phyloP scores from a whole-genome alignment of 2,113 vertebrate genomes.

The Arenaria interpres region DNA sequence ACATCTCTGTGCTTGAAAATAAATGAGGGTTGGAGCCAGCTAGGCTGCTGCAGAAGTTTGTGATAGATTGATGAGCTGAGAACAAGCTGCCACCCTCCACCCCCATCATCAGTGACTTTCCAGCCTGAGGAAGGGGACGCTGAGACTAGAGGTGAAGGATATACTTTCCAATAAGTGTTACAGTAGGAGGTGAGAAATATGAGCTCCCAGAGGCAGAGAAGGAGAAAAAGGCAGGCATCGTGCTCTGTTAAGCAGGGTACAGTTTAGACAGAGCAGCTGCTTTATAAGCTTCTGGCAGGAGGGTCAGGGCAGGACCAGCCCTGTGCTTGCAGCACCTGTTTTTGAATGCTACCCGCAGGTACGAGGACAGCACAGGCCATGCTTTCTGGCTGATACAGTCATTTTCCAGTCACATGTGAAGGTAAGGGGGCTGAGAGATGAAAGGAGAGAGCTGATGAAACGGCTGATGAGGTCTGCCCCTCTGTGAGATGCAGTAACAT shows the following conservation, averaged over 20 bases:
- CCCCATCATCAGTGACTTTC: slow-evolving; percentile 24
- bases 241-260: background rate
- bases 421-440: background rate
- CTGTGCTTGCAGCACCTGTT: slow-evolving; percentile 13
- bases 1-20: slow-evolving; percentile 30
- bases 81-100: slow-evolving; percentile 47
- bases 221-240: background rate
- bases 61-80: slow-evolving; percentile 56
- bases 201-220: background rate
- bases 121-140: background rate
- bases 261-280: slow-evolving; percentile 16
- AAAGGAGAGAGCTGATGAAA: background rate
- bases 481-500: background rate
- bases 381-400: background rate
- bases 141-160: slow-evolving; percentile 31
- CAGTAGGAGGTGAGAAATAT: slow-evolving; percentile 51
- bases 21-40: slow-evolving; percentile 19
- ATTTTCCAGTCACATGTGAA: background rate
- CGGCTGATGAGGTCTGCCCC: background rate
- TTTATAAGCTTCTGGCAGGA: background rate
- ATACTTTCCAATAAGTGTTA: background rate
- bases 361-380: background rate
- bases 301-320: background rate
- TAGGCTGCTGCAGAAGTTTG: background rate
- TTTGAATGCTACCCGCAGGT: slow-evolving; percentile 45